These are phyloP conservation scores for Maylandia zebra DNA, from an alignment of 2,113 vertebrate genomes.

Conservation along the genomic window DNA sequence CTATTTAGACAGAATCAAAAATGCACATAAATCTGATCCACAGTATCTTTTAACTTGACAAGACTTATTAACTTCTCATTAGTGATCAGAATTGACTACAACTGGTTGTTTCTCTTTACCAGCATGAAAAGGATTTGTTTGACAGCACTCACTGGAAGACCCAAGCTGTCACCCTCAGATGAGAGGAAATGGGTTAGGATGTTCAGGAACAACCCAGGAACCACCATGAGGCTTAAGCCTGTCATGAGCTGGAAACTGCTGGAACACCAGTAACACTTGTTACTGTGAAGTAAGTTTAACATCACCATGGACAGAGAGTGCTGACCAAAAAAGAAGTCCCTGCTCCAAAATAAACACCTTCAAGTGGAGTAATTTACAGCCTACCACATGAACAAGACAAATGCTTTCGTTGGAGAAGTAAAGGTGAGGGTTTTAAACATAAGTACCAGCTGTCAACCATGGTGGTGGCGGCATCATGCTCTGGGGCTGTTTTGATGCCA, in stretches of 20 bases:
- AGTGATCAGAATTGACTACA: background rate
- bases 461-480: background rate
- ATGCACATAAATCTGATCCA: background rate
- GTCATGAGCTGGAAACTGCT: background rate
- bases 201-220: background rate
- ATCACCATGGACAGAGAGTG: background rate
- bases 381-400: background rate
- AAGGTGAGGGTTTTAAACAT: background rate
- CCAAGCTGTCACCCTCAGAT: background rate
- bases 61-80: background rate
- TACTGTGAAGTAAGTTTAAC: background rate
- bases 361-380: background rate
- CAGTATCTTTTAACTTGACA: background rate
- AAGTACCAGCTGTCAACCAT: background rate
- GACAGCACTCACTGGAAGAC: background rate
- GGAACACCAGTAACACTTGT: background rate
- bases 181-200: background rate
- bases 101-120: background rate
- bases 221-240: background rate
- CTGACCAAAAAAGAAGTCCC: background rate
- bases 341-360: background rate
- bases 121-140: background rate
- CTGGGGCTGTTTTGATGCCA: background rate
- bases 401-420: background rate
- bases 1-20: background rate